Evolutionary conservation across 2,888 invertebrate genomes (phyloP).

Genomic region (Deilephila elpenor): DNA sequence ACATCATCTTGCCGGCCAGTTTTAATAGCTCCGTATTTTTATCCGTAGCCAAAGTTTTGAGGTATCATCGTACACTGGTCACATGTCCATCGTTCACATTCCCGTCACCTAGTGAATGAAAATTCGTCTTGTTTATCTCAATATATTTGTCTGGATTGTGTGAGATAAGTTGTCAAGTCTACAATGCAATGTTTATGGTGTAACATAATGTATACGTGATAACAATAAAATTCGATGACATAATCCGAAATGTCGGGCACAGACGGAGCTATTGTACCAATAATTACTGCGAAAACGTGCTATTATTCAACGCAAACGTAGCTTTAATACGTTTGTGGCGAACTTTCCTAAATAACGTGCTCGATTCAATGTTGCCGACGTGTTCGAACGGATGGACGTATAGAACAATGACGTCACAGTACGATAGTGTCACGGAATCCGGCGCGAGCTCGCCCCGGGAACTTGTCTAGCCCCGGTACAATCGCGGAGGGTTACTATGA

Average conservation of each 20-base stretch:
- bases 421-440: constrained; percentile 70
- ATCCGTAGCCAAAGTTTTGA: constrained; percentile 63
- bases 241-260: constrained; percentile 36
- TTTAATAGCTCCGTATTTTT: constrained; percentile 39
- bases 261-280: constrained; percentile 34
- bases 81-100: constrained; percentile 36
- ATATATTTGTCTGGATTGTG: too few species aligned
- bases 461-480: constrained; percentile 27
- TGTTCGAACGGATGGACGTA: constrained; percentile 56
- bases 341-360: constrained; percentile 50
- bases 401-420: constrained; percentile 64
- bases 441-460: constrained; percentile 55
- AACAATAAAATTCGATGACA: constrained; percentile 25
- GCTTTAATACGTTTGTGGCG: constrained; percentile 28
- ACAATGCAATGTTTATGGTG: too few species aligned
- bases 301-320: constrained; percentile 28
- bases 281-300: constrained; percentile 35
- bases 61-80: constrained; percentile 53
- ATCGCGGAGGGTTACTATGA: constrained; percentile 22
- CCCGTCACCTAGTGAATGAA: constrained; percentile 42
- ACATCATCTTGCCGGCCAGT: constrained; percentile 70
- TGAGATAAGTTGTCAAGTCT: background rate
- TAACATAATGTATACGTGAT: background rate
- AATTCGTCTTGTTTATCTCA: constrained; percentile 48
- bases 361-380: constrained; percentile 33